These are phyloP conservation scores for Agrilus planipennis DNA, from an alignment of 1,140 invertebrate genomes.

Conservation along the genomic window DNA sequence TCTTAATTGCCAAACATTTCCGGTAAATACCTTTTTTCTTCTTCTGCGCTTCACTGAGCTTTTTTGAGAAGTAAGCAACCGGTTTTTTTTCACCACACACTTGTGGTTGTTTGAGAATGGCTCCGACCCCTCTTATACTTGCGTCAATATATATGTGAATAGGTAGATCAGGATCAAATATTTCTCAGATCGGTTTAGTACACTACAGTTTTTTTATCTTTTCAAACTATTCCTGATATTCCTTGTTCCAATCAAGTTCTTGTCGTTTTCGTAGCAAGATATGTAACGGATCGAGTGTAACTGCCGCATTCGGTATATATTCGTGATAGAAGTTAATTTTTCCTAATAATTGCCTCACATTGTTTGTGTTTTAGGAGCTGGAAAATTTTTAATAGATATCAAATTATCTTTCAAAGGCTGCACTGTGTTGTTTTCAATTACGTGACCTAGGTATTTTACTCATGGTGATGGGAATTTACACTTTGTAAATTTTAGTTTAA, in stretches of 20 bases:
- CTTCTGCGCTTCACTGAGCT: conserved; percentile 28
- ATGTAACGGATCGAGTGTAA: conserved; percentile 17
- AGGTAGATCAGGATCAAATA: conserved; percentile 17
- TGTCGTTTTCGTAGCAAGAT: conserved; percentile 17
- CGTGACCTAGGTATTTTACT: conserved; percentile 22
- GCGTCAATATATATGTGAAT: conserved; percentile 22
- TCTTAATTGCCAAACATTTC: conserved; percentile 33
- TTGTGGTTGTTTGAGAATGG: conserved; percentile 28
- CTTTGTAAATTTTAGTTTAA: conserved; percentile 20
- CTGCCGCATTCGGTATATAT: conserved; percentile 15
- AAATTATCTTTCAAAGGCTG: conserved; percentile 19
- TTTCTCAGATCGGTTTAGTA: conserved; percentile 20
- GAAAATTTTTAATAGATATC: conserved; percentile 16
- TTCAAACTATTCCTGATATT: no score
- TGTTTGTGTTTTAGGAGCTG: conserved; percentile 12
- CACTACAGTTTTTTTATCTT: conserved; percentile 18
- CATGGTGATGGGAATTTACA: conserved; percentile 17
- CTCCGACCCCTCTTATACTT: conserved; percentile 24
- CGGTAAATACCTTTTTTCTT: conserved; percentile 28
- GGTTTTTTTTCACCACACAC: conserved; percentile 19
- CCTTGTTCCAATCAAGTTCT: conserved; percentile 16
- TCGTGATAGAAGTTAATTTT: no score
- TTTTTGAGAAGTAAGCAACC: conserved; percentile 27
- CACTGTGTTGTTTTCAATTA: conserved; percentile 16
- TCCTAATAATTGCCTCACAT: conserved; percentile 17